Conservation (phyloP, 2,113 vertebrate genomes). For the Atrichornis clamosus region DNA sequence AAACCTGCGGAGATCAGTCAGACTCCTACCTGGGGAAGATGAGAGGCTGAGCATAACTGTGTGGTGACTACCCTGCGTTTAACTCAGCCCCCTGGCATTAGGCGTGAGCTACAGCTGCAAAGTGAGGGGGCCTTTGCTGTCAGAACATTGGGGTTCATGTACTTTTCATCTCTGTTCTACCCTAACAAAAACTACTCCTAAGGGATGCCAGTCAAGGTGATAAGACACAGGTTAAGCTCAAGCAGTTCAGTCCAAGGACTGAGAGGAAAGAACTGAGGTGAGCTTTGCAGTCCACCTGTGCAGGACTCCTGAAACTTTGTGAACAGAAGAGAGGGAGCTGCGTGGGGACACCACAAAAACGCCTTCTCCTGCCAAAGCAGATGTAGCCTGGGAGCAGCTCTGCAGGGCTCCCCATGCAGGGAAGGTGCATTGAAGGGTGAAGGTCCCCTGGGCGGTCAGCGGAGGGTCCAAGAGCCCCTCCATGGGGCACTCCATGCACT, state of each 20-base stretch:
- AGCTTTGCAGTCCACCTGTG: neutral
- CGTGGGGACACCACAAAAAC: neutral
- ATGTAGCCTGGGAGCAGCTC: neutral
- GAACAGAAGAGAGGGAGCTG: neutral
- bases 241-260: neutral
- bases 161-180: neutral
- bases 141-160: neutral
- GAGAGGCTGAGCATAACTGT: neutral
- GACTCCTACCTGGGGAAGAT: neutral
- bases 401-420: neutral
- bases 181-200: neutral
- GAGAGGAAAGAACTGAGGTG: neutral
- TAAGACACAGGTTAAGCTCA: rapidly evolving
- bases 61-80: neutral
- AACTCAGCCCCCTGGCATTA: neutral
- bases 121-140: neutral
- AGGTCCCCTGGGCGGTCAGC: neutral
- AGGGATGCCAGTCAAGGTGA: neutral
- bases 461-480: neutral
- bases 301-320: neutral
- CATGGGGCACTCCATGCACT: neutral
- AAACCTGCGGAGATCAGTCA: neutral
- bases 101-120: neutral
- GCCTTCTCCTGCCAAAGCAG: neutral
- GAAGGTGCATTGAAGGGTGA: neutral